Conservation (phyloP, 2,113 vertebrate species). For the Larimichthys crocea region DNA sequence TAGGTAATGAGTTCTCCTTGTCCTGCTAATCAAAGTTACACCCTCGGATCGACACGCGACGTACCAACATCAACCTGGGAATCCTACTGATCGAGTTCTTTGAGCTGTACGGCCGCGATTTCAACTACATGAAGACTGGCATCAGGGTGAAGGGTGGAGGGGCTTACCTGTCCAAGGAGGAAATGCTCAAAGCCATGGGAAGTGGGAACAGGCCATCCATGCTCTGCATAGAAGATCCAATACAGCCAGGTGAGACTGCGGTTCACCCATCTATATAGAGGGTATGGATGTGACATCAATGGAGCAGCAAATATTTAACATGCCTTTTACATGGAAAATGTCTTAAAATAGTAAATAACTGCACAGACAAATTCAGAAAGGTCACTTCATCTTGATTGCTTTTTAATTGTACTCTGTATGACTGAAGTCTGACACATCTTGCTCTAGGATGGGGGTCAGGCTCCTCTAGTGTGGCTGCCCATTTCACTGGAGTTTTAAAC, state of each 20-base stretch:
- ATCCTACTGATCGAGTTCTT: slow-evolving; percentile 99
- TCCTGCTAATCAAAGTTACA: slow-evolving; percentile 86
- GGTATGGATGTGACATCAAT: not conserved
- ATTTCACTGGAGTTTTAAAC: not conserved
- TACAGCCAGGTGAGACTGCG: slow-evolving; percentile 87
- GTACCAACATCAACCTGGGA: slow-evolving; percentile 94
- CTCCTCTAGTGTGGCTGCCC: not conserved
- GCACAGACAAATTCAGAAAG: too few species aligned
- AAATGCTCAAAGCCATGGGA: slow-evolving; percentile 93
- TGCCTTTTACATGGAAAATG: not conserved
- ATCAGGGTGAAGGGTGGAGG: slow-evolving; percentile 96
- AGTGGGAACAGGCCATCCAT: slow-evolving; percentile 95
- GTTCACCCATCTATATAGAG: too few species aligned
- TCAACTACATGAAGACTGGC: slow-evolving; percentile 97
- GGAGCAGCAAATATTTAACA: not conserved
- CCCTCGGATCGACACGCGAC: slow-evolving; percentile 94
- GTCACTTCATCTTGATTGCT: not conserved
- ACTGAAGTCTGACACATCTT: not conserved
- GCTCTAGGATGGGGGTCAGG: not conserved
- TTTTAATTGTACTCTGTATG: not conserved
- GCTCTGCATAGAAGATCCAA: slow-evolving; percentile 97
- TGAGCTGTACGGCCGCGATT: slow-evolving; percentile 96
- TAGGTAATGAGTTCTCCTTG: slow-evolving; percentile 1
- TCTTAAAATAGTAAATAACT: too few species aligned
- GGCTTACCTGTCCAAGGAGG: slow-evolving; percentile 95